Base-by-base conservation (phyloP, 2,113 vertebrate genomes). In the Pipa parva region DNA sequence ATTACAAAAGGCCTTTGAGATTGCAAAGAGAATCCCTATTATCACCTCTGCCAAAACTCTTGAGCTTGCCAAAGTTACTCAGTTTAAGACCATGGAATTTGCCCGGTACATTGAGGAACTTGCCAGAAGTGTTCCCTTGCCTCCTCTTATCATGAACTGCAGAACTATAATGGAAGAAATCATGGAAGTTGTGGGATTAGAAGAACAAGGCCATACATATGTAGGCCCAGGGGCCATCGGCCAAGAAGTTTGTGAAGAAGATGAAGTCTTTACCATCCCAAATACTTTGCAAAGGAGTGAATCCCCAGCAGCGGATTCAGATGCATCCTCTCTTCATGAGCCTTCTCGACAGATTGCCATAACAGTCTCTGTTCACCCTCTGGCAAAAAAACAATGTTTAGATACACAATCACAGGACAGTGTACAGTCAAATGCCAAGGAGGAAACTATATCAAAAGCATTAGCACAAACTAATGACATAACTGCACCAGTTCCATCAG, bases 81-180 rank as follows among this genome's bases (percentile, higher is more conserved):
- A 98, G 84, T 99, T 99, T 81, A 99, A 99, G 78, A 99, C 97
- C 71, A 98, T 99, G 95, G 96, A 99, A 75, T 95, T 98, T 4
- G 97, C 97, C 11, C 93, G 96, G 22, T 99, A 99, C 58, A 98
- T 99, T 3, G 97, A 99, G 79, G 97, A 99, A 85, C 88, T 99
- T 17, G 97, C 97, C 1, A 84, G 93, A 27, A 99, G 97, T 5
- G 94, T 99, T 63, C 97, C 97, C 9, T 88, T 99, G 74, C 97
- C 97, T 5, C 97, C 97, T 5, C 94, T 99, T 66, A 99, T 99
- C 73, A 98, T 97, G 92, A 99, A 98, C 85, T 99, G 97, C 77
- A 93, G 95, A 81, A 99, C 92, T n/a, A 93, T 99, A 78, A 92
- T 99, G 94, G 97, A 98, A 82, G 97, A 99, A 81, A 94, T 99